Conservation (phyloP, 2,888 invertebrate species). For the Ophion costatus region DNA sequence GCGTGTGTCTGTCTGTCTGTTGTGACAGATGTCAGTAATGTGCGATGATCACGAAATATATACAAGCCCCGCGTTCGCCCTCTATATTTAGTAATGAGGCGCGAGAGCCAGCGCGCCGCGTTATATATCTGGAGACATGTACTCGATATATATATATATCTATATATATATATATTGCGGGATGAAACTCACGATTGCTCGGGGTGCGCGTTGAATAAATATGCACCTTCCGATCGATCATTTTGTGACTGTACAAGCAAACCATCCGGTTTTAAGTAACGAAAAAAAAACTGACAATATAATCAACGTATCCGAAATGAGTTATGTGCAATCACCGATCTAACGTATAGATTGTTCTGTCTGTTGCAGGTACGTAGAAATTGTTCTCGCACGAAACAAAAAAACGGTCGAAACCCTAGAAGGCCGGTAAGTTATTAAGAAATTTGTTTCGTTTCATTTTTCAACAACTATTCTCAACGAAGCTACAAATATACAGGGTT, state of each 20-base stretch:
- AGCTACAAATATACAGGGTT: too few relatives aligned
- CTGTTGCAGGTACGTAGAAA: conserved; percentile 75
- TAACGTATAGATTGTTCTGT: conserved; percentile 56
- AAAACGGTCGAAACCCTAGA: not conserved
- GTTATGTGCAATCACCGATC: not conserved
- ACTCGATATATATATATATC: not conserved
- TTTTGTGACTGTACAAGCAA: conserved; percentile 23
- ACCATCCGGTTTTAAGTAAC: not conserved
- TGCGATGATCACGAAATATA: conserved; percentile 46
- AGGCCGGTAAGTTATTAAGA: conserved; percentile 27
- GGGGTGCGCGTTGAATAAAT: conserved; percentile 71
- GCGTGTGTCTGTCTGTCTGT: conserved; percentile 61
- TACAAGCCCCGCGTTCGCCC: conserved; percentile 23
- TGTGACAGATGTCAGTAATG: conserved; percentile 71
- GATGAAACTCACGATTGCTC: conserved; percentile 15
- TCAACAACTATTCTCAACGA: not conserved
- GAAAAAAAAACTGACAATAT: too few relatives aligned
- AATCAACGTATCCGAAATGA: too few relatives aligned
- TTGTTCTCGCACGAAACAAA: not conserved
- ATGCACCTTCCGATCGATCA: conserved; percentile 70
- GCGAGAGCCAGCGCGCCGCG: conserved; percentile 15
- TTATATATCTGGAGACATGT: conserved; percentile 12
- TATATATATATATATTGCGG: too few relatives aligned
- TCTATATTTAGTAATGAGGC: conserved; percentile 59
- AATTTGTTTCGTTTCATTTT: not conserved